Evolutionary conservation across 2,888 invertebrate species (phyloP), one percentile per base, ranked within the genome.

Genomic region (Endotricha flammealis): DNA sequence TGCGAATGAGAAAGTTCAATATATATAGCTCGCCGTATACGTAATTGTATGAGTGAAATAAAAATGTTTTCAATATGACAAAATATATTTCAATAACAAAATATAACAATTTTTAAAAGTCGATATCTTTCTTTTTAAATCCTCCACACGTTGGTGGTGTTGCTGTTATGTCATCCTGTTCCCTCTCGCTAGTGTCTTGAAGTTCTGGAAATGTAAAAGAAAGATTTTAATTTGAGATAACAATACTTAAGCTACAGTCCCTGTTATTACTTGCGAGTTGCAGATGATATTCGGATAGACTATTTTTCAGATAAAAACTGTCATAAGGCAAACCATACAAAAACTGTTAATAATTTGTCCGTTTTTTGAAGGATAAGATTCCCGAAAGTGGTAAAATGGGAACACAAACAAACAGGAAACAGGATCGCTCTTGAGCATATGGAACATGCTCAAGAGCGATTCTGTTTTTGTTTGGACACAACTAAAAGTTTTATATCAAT

Each of bases 171-270:
- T 90, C 90, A 43, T 87, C 81, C 64, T 90, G 90, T 57, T 91
- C 90, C 9, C 90, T 74, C 57, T 90, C 89, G 44, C 86, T 79
- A 6, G 89, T 83, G 37, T 92, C 92, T 64, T 90, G 88, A 10
- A 93, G 78, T 72, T 92, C 93, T 87, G 81, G 6, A 20, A 20
- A 2, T 8, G 2, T 20, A 42, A 81, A 76, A 33, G 32, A 8
- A n/a, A 35, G 32, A 6, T 12, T 12, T 31, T 12, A 22, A 22
- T 20, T 10, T 34, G 24, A 4, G 16, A 4, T 16, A 6, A 4
- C 16, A 16, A 16, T 16, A 6, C 16, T 16, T 6, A n/a, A n/a
- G n/a, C n/a, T n/a, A n/a, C n/a, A n/a, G n/a, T n/a, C n/a, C n/a
- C n/a, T n/a, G n/a, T n/a, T n/a, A n/a, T n/a, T n/a, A n/a, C n/a